These are phyloP conservation scores for Trichogramma pretiosum DNA, from an alignment of 1,140 invertebrate genomes.

Conservation along the genomic window DNA sequence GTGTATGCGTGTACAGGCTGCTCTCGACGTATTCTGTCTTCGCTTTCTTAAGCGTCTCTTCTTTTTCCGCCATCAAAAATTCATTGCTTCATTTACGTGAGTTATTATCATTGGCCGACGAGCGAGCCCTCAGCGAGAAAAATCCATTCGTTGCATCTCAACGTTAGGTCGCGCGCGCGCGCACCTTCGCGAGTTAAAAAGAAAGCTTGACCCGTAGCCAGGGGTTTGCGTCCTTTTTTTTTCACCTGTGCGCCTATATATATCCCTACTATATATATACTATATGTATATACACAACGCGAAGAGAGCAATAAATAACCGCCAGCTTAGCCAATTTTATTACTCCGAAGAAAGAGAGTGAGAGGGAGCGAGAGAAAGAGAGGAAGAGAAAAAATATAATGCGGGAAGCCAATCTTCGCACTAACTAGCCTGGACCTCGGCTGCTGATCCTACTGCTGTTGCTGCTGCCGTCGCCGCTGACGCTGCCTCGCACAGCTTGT, in stretches of 20 bases:
- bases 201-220: slow-evolving; percentile 1
- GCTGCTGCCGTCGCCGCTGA: not conserved
- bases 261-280: no score
- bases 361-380: no score
- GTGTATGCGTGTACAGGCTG: no score
- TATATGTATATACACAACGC: no score
- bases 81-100: slow-evolving; percentile 13
- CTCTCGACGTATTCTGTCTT: no score
- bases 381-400: slow-evolving; percentile 7
- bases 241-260: slow-evolving; percentile 32
- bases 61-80: slow-evolving; percentile 8
- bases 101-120: slow-evolving; percentile 10
- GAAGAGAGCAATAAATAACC: slow-evolving; percentile 48
- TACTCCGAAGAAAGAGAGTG: slow-evolving; percentile 27
- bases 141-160: slow-evolving; percentile 9
- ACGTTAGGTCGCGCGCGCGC: not conserved
- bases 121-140: not conserved
- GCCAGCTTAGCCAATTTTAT: slow-evolving; percentile 45
- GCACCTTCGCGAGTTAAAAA: not conserved
- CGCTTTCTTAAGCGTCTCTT: no score
- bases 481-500: not conserved
- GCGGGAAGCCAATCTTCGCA: slow-evolving; percentile 12
- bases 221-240: slow-evolving; percentile 25
- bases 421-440: slow-evolving; percentile 12
- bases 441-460: not conserved